Percentiles rank a stretch among this genome's conserved stretches.
Conservation (phyloP, 1,140 invertebrate species). For the Pseudomyrmex flavicornis region DNA sequence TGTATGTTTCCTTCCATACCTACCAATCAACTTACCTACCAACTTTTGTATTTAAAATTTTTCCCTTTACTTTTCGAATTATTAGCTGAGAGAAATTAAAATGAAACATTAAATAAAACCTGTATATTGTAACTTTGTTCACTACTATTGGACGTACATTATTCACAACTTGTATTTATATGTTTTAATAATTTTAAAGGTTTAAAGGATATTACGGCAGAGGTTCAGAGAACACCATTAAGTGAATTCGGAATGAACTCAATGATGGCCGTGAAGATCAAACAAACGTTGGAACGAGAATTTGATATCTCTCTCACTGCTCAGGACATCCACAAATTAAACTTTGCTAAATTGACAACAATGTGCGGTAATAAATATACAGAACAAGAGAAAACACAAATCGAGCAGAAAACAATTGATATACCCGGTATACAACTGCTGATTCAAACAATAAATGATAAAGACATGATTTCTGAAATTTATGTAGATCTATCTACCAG, state of each 20-base stretch:
- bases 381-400: conserved; percentile 62
- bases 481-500: conserved; percentile 78
- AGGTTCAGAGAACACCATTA: conserved; percentile 88
- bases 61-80: too few relatives aligned
- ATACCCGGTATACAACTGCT: conserved; percentile 79
- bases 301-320: conserved; percentile 90
- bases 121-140: too few relatives aligned
- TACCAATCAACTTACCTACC: too few relatives aligned
- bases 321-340: conserved; percentile 89
- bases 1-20: too few relatives aligned
- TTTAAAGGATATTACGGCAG: conserved; percentile 85
- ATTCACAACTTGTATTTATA: too few relatives aligned
- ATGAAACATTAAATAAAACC: too few relatives aligned
- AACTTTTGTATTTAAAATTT: too few relatives aligned
- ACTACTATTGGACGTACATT: too few relatives aligned
- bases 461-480: conserved; percentile 68
- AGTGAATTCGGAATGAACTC: conserved; percentile 93
- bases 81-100: too few relatives aligned
- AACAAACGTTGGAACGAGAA: conserved; percentile 91
- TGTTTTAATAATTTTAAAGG: conserved; percentile 67
- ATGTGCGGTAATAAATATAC: conserved; percentile 74
- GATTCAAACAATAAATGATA: conserved; percentile 73
- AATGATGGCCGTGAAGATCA: conserved; percentile 93
- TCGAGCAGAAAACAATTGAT: background rate
- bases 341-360: conserved; percentile 86